Conservation (phyloP, 2,797 vertebrate species). For the Benthosema pterotum region DNA sequence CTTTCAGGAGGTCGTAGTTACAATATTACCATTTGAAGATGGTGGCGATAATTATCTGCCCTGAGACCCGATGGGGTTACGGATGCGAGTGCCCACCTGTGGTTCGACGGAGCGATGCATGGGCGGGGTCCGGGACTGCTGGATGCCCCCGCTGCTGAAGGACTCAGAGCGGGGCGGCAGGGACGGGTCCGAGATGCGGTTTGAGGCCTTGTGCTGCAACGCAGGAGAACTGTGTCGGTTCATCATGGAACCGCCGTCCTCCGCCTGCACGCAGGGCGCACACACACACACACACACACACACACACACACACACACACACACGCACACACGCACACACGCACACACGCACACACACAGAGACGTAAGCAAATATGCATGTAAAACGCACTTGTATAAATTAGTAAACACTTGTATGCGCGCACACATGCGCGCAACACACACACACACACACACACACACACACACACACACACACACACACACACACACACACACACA, state of each 20-base stretch:
- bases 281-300: slow-evolving; percentile 33
- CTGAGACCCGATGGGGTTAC: too few relatives aligned
- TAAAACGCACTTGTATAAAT: background rate
- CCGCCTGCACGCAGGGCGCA: slow-evolving; percentile 81
- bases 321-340: slow-evolving; percentile 31
- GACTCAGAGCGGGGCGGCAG: slow-evolving; percentile 96
- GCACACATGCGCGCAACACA: background rate
- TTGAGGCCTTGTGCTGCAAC: slow-evolving; percentile 96
- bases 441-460: too few relatives aligned
- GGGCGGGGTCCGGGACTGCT: slow-evolving; percentile 92
- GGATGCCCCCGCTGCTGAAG: slow-evolving; percentile 94
- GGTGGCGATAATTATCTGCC: too few relatives aligned
- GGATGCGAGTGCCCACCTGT: slow-evolving; percentile 80
- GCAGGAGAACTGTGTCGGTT: slow-evolving; percentile 91
- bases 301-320: slow-evolving; percentile 46
- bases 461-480: too few relatives aligned
- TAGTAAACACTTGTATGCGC: background rate
- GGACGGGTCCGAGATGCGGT: slow-evolving; percentile 95
- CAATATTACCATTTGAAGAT: too few relatives aligned
- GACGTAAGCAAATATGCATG: slow-evolving; percentile 1
- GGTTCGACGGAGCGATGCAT: slow-evolving; percentile 93
- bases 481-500: too few relatives aligned
- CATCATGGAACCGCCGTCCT: slow-evolving; percentile 86
- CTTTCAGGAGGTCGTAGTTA: too few relatives aligned
- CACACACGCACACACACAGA: slow-evolving; percentile 28